phyloP scores from a whole-genome alignment of 2,113 vertebrate genomes.

The Colinus virginianus region DNA sequence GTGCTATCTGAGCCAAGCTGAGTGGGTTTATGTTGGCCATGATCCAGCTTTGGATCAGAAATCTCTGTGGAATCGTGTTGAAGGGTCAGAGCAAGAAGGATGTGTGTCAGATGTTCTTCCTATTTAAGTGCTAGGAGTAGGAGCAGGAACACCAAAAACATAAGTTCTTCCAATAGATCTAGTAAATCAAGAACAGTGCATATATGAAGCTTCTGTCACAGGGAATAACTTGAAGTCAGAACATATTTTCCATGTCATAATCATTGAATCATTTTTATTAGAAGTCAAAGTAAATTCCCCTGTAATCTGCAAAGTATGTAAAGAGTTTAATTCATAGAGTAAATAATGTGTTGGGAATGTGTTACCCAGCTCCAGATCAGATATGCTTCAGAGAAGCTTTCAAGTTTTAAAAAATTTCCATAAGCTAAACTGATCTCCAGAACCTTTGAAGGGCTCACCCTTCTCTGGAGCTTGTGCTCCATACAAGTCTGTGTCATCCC shows the following conservation, averaged over 20 bases:
- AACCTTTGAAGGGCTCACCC: slow-evolving; percentile 21
- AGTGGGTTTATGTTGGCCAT: not conserved
- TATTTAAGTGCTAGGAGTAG: not conserved
- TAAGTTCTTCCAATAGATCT: not conserved
- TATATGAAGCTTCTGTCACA: slow-evolving; percentile 25
- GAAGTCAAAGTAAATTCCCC: slow-evolving; percentile 20
- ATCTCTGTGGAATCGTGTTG: not conserved
- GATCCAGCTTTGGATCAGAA: not conserved
- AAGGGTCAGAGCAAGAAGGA: not conserved
- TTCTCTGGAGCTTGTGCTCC: slow-evolving; percentile 32
- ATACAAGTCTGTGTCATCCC: slow-evolving; percentile 21
- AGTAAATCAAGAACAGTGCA: slow-evolving; percentile 12
- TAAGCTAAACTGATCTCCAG: slow-evolving; percentile 18
- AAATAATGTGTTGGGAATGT: slow-evolving; percentile 10
- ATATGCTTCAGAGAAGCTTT: slow-evolving; percentile 37
- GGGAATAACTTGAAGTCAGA: slow-evolving; percentile 20
- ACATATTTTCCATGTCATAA: slow-evolving; percentile 22
- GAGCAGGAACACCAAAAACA: not conserved
- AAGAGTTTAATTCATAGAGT: slow-evolving; percentile 41
- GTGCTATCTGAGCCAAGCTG: not conserved
- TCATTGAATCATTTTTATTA: slow-evolving; percentile 65
- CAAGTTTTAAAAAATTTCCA: slow-evolving; percentile 32
- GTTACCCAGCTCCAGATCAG: slow-evolving; percentile 35
- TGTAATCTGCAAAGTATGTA: slow-evolving; percentile 19
- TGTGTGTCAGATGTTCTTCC: not conserved